Conservation (phyloP, 1,140 invertebrate species). For the Aphaenogaster ashmeadi region DNA sequence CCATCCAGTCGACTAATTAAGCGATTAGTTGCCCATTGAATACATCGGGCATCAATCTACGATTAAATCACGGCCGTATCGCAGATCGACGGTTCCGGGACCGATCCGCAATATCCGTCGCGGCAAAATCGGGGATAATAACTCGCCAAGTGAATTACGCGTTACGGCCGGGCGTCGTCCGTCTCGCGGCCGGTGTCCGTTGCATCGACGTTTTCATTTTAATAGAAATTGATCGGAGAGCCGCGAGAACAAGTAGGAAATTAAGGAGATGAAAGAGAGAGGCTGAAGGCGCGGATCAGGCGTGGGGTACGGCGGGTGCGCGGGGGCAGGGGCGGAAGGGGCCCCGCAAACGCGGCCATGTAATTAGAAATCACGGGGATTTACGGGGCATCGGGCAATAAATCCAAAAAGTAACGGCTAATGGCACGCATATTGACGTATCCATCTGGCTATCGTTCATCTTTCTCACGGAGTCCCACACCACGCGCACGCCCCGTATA, state of each 20-base stretch:
- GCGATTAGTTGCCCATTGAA: slow-evolving; percentile 54
- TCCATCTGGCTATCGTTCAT: slow-evolving; percentile 82
- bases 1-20: slow-evolving; percentile 65
- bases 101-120: not conserved
- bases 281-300: not conserved
- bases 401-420: slow-evolving; percentile 77
- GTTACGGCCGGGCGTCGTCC: slow-evolving; percentile 26
- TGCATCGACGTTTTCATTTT: slow-evolving; percentile 66
- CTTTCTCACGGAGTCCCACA: slow-evolving; percentile 82
- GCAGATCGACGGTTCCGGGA: not conserved
- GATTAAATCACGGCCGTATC: slow-evolving; percentile 1
- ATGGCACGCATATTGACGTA: slow-evolving; percentile 79
- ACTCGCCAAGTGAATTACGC: slow-evolving; percentile 55
- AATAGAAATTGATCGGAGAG: slow-evolving; percentile 67
- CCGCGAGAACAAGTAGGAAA: slow-evolving; percentile 49
- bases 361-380: slow-evolving; percentile 82
- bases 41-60: slow-evolving; percentile 19
- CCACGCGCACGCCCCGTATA: slow-evolving; percentile 52
- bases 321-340: not conserved
- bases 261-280: slow-evolving; percentile 50
- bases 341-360: slow-evolving; percentile 66
- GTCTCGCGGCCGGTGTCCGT: slow-evolving; percentile 22
- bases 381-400: slow-evolving; percentile 76
- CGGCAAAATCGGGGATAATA: slow-evolving; percentile 53
- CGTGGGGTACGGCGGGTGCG: too few relatives aligned